Conservation (phyloP, 2,888 invertebrate genomes). For the Craniophora ligustri region DNA sequence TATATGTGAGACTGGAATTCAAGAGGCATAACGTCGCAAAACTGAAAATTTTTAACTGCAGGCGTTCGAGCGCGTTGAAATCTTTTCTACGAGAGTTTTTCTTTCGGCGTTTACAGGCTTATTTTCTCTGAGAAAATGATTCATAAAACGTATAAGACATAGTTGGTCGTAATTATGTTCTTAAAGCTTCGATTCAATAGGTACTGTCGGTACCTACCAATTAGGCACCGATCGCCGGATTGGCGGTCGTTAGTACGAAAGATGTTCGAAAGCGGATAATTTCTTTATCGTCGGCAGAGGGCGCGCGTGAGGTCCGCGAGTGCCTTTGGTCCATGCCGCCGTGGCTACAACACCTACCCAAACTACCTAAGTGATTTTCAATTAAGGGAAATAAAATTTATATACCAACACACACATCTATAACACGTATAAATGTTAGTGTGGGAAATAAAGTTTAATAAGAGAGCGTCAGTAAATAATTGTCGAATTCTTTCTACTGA, state of each 20-base stretch:
- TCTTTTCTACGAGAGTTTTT: slow-evolving; percentile 54
- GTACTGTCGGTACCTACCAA: slow-evolving; percentile 64
- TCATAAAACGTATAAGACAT: slow-evolving; percentile 12
- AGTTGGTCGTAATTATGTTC: slow-evolving; percentile 46
- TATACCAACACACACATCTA: slow-evolving; percentile 47
- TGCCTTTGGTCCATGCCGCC: slow-evolving; percentile 65
- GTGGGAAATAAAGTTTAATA: slow-evolving; percentile 46
- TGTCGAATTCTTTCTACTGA: slow-evolving; percentile 36
- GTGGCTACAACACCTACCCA: slow-evolving; percentile 57
- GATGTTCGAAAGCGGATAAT: slow-evolving; percentile 78
- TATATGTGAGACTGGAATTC: not conserved
- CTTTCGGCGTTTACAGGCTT: slow-evolving; percentile 23
- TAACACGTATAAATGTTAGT: slow-evolving; percentile 39
- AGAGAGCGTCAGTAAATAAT: slow-evolving; percentile 38
- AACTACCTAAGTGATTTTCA: slow-evolving; percentile 57
- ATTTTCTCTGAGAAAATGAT: slow-evolving; percentile 16
- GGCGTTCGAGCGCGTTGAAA: slow-evolving; percentile 58
- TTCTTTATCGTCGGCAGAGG: slow-evolving; percentile 75
- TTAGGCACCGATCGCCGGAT: slow-evolving; percentile 64
- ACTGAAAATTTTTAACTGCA: not conserved
- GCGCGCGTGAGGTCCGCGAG: slow-evolving; percentile 76
- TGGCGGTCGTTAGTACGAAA: slow-evolving; percentile 76
- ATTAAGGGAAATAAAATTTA: slow-evolving; percentile 58
- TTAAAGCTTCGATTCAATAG: slow-evolving; percentile 44
- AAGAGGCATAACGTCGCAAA: not conserved